Evolutionary conservation across 2,888 invertebrate genomes (phyloP).

Genomic region (Andrena haemorrhoa): DNA sequence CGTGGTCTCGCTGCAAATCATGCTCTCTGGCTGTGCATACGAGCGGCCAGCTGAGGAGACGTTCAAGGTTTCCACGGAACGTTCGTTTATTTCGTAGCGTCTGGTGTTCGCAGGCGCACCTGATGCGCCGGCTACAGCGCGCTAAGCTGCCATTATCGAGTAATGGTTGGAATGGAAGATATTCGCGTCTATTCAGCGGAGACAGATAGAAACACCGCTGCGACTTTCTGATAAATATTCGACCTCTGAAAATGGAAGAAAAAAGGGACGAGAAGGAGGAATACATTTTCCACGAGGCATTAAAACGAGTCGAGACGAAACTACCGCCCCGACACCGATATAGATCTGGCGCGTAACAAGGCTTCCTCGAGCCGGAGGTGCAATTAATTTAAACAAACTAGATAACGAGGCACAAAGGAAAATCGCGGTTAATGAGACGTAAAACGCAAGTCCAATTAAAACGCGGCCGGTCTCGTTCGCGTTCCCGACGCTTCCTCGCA

Average conservation of each 20-base stretch:
- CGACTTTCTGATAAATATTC: background rate
- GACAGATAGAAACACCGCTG: background rate
- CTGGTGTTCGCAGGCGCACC: slow-evolving; percentile 35
- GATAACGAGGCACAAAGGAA: slow-evolving; percentile 8
- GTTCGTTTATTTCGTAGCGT: slow-evolving; percentile 70
- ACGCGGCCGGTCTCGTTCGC: background rate
- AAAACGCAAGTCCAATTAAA: slow-evolving; percentile 29
- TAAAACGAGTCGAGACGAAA: background rate
- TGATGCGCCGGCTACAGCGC: slow-evolving; percentile 28
- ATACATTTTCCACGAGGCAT: background rate
- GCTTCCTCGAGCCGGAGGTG: background rate
- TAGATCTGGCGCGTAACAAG: background rate
- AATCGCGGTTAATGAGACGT: slow-evolving; percentile 28
- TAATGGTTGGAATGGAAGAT: background rate
- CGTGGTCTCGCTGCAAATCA: slow-evolving; percentile 64
- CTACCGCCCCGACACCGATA: slow-evolving; percentile 5
- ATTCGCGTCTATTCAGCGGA: background rate
- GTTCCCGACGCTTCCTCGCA: slow-evolving; percentile 7
- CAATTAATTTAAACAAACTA: slow-evolving; percentile 7
- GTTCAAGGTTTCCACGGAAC: slow-evolving; percentile 77
- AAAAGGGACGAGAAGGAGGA: background rate
- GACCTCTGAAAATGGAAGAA: too few relatives aligned
- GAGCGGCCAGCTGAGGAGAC: slow-evolving; percentile 69
- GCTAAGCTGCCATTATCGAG: background rate
- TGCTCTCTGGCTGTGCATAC: slow-evolving; percentile 5